Percentiles rank a stretch among this genome's conserved stretches.
Conservation (phyloP, 2,888 invertebrate genomes). For the Zygothrica quintamaculata region DNA sequence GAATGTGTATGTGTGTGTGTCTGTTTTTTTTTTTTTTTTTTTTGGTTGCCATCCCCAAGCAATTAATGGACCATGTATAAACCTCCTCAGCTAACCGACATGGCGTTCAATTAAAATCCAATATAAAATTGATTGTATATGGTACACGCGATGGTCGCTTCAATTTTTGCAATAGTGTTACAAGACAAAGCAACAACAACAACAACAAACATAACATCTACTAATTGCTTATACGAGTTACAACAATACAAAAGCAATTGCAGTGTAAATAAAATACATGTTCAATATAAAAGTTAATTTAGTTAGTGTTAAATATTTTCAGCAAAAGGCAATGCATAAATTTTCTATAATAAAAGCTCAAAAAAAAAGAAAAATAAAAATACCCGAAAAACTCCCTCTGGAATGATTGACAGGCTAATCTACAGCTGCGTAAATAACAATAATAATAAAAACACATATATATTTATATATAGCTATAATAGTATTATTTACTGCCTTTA, state of each 20-base stretch:
- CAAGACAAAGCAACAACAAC: conserved; percentile 12
- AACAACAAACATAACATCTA: conserved; percentile 10
- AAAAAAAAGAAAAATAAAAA: too few species aligned
- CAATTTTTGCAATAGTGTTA: conserved; percentile 27
- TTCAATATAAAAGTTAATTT: conserved; percentile 26
- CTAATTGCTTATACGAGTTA: conserved; percentile 18
- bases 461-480: background rate
- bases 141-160: conserved; percentile 17
- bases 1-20: too few species aligned
- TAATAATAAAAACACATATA: conserved; percentile 2
- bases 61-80: conserved; percentile 38
- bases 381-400: too few species aligned
- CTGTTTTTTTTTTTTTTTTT: too few species aligned
- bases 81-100: conserved; percentile 27
- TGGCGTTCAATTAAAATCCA: conserved; percentile 55
- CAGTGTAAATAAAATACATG: conserved; percentile 19
- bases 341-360: background rate
- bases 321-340: conserved; percentile 21
- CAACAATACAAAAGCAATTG: conserved; percentile 24
- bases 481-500: too few species aligned
- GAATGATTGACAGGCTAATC: too few species aligned
- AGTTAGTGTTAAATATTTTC: conserved; percentile 19
- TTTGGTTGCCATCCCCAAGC: conserved; percentile 24
- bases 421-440: too few species aligned
- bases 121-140: conserved; percentile 49